A percentile compares a stretch with the other conserved stretches of the same genome.
Conservation (phyloP, 2,888 invertebrate genomes). For the Leucophenga montana region DNA sequence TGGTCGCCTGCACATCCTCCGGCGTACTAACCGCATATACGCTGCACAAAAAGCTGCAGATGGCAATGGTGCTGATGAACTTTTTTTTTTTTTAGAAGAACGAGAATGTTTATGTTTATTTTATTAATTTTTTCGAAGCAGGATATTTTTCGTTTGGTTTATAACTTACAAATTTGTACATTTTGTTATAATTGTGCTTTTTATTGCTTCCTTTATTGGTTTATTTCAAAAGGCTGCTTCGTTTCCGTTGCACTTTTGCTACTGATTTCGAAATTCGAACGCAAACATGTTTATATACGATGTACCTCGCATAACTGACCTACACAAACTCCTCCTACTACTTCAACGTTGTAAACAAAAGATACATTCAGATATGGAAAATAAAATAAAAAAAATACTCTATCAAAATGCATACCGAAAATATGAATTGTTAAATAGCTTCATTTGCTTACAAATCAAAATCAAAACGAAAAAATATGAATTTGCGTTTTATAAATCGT, state of each 20-base stretch:
- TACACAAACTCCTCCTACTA: conserved; percentile 40
- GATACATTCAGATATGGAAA: conserved; percentile 30
- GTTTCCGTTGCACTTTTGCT: conserved; percentile 42
- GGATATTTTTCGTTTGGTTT: neutral
- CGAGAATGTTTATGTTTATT: conserved; percentile 8
- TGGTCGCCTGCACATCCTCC: conserved; percentile 55
- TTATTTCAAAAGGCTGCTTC: too few species aligned
- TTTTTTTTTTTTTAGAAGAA: conserved; percentile 21
- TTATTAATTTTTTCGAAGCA: too few species aligned
- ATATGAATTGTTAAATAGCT: conserved; percentile 46
- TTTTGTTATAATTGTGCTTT: conserved; percentile 37
- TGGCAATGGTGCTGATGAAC: conserved; percentile 41
- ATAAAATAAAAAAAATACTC: too few species aligned
- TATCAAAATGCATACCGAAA: neutral
- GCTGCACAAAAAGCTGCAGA: conserved; percentile 31
- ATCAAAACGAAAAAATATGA: conserved; percentile 50
- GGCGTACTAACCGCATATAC: conserved; percentile 40
- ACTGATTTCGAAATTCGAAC: conserved; percentile 50
- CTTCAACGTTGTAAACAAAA: conserved; percentile 22
- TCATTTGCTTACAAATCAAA: conserved; percentile 24
- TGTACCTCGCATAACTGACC: conserved; percentile 49
- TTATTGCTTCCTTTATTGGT: conserved; percentile 25
- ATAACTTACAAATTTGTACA: conserved; percentile 60
- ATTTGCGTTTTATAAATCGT: conserved; percentile 51
- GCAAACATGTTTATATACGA: conserved; percentile 50